A percentile compares a stretch with the other conserved stretches of the same genome.
These are phyloP conservation scores for Araneus ventricosus DNA, from an alignment of 1,140 invertebrate genomes.

Conservation along the genomic window DNA sequence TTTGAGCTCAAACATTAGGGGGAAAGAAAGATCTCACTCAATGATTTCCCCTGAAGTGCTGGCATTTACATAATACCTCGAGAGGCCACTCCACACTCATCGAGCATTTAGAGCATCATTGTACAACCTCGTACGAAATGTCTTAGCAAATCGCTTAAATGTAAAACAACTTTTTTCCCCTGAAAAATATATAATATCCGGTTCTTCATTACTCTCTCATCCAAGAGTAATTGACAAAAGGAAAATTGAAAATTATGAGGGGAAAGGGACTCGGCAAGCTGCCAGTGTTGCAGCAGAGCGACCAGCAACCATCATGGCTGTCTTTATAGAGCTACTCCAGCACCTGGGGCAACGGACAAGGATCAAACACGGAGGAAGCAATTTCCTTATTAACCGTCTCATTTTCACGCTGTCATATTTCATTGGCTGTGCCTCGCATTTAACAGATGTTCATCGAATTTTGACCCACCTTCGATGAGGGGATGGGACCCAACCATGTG, in stretches of 20 bases:
- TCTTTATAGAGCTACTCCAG: neutral
- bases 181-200: slow-evolving; percentile 20
- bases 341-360: slow-evolving; percentile 35
- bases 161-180: neutral
- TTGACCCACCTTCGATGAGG: slow-evolving; percentile 41
- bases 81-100: neutral
- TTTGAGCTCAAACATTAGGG: neutral
- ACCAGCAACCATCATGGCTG: neutral
- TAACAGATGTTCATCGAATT: slow-evolving; percentile 71
- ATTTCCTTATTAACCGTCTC: slow-evolving; percentile 75
- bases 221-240: slow-evolving; percentile 44
- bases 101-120: neutral
- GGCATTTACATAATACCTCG: neutral
- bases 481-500: neutral
- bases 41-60: neutral
- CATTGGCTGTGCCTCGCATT: slow-evolving; percentile 55
- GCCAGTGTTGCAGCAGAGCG: neutral
- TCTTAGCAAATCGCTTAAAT: neutral
- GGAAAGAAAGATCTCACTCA: neutral
- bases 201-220: neutral
- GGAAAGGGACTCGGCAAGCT: neutral
- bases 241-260: slow-evolving; percentile 45
- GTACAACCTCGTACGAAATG: neutral
- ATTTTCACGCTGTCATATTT: slow-evolving; percentile 75
- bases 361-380: slow-evolving; percentile 58